These are phyloP conservation scores for Lagopus muta DNA, from an alignment of 2,113 vertebrate genomes.

Conservation along the genomic window DNA sequence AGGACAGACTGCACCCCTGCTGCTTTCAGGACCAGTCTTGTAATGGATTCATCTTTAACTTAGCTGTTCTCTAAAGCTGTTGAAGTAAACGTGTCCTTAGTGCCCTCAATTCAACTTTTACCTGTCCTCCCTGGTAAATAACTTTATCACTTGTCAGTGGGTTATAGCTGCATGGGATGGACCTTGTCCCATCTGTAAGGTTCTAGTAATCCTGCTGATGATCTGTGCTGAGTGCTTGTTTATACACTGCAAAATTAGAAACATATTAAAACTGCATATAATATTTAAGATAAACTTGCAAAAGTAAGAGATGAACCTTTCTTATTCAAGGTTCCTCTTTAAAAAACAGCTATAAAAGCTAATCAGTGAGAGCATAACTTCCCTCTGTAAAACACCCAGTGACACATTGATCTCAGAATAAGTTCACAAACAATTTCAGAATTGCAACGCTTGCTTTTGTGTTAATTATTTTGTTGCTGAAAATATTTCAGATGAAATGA, in stretches of 20 bases:
- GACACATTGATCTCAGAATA: not conserved
- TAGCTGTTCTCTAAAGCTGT: not conserved
- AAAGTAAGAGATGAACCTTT: not conserved
- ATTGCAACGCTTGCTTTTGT: not conserved
- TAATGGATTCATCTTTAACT: not conserved
- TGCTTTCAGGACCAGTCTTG: not conserved
- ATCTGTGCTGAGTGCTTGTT: not conserved
- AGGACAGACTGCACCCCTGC: not conserved
- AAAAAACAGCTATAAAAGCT: not conserved
- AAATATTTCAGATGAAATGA: not conserved
- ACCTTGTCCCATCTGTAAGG: not conserved
- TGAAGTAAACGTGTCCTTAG: not conserved
- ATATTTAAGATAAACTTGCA: not conserved
- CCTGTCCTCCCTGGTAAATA: not conserved
- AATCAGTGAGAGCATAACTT: not conserved
- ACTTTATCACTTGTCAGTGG: not conserved
- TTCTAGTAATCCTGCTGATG: not conserved
- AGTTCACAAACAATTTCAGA: not conserved
- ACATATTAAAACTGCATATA: not conserved
- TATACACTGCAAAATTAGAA: not conserved
- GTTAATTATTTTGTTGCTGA: rapidly evolving
- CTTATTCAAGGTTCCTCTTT: not conserved
- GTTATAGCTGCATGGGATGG: not conserved
- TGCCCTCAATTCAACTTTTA: not conserved
- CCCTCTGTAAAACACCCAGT: not conserved